Conservation (phyloP, 2,113 vertebrate genomes). For the Isurus oxyrinchus region DNA sequence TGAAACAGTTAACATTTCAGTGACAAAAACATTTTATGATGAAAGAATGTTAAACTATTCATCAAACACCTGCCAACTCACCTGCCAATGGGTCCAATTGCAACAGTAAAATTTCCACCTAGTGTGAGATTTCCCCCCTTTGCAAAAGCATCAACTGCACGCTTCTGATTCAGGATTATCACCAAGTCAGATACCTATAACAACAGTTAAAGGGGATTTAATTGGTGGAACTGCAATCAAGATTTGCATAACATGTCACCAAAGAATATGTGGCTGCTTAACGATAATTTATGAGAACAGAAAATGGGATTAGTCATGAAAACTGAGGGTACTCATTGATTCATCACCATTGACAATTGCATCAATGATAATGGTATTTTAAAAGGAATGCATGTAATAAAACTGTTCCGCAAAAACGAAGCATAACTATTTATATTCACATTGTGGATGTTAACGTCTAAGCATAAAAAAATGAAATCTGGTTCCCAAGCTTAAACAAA, state of each 20-base stretch:
- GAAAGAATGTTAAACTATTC: background rate
- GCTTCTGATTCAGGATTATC: conserved; percentile 85
- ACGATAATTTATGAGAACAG: background rate
- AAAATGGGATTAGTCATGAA: background rate
- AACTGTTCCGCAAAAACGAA: background rate
- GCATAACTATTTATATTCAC: background rate
- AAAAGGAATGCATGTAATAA: background rate
- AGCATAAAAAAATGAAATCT: background rate
- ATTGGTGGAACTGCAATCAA: background rate
- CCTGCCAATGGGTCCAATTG: conserved; percentile 84
- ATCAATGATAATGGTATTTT: background rate
- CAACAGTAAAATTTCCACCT: conserved; percentile 89
- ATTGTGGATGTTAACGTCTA: background rate
- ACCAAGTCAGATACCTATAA: conserved; percentile 88
- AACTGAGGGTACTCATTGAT: background rate
- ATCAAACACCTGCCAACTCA: conserved; percentile 43
- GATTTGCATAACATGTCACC: background rate
- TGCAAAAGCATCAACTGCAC: conserved; percentile 90
- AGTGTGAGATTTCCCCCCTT: conserved; percentile 93
- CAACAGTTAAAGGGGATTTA: conserved; percentile 2
- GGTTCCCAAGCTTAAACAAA: background rate
- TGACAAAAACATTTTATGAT: background rate
- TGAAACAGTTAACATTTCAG: background rate
- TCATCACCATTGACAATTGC: background rate
- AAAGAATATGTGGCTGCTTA: background rate